These are phyloP conservation scores for Drosophila multiciliata DNA, from an alignment of 2,888 invertebrate genomes.

Conservation along the genomic window DNA sequence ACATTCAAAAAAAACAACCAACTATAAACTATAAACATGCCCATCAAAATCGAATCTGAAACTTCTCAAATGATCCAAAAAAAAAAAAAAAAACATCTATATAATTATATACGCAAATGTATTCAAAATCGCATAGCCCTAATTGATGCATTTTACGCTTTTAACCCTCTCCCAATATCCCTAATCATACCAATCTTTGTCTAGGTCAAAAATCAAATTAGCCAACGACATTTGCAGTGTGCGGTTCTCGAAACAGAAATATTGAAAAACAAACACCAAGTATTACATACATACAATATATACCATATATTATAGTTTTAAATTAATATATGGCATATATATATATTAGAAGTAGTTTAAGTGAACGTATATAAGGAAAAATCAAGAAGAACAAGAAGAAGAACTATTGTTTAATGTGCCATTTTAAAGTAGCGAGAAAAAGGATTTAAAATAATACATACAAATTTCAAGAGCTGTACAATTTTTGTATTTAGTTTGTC, in stretches of 20 bases:
- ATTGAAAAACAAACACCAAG: constrained; percentile 61
- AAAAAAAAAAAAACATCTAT: not conserved
- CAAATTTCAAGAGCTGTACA: constrained; percentile 33
- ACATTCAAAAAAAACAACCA: constrained; percentile 21
- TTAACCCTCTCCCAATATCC: constrained; percentile 28
- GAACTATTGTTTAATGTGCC: constrained; percentile 80
- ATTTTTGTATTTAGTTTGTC: constrained; percentile 17
- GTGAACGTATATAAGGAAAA: constrained; percentile 16
- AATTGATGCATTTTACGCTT: constrained; percentile 77
- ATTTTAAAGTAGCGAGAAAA: constrained; percentile 72
- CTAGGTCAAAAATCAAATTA: constrained; percentile 21
- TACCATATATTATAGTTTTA: constrained; percentile 28
- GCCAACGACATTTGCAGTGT: constrained; percentile 66
- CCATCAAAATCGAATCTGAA: constrained; percentile 39
- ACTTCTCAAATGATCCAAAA: constrained; percentile 2
- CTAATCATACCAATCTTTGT: constrained; percentile 18
- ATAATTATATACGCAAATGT: constrained; percentile 9
- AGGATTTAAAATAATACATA: constrained; percentile 16
- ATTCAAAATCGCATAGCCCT: constrained; percentile 18
- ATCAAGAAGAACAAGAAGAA: constrained; percentile 3
- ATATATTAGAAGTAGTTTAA: constrained; percentile 57
- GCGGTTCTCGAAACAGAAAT: constrained; percentile 59
- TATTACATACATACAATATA: constrained; percentile 66
- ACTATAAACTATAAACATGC: constrained; percentile 39
- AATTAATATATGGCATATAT: constrained; percentile 31